phyloP scores from a whole-genome alignment of 2,797 vertebrate species.

The Manis javanica region DNA sequence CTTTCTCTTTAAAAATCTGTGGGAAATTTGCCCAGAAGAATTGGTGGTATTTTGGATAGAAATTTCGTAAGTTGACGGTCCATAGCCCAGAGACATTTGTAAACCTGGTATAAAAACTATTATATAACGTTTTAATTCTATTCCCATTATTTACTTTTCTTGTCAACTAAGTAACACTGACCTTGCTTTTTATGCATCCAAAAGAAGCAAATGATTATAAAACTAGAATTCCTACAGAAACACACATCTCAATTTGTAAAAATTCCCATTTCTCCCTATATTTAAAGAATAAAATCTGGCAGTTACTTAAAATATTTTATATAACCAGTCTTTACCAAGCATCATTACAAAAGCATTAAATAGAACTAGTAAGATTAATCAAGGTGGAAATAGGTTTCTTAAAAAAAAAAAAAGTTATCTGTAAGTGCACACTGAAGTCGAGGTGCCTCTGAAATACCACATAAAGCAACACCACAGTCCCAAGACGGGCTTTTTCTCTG shows the following conservation, averaged over 20 bases:
- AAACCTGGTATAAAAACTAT: not conserved
- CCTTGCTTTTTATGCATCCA: not conserved
- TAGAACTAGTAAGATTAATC: not conserved
- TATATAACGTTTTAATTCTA: not conserved
- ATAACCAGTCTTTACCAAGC: not conserved
- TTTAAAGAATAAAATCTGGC: conserved; percentile 43
- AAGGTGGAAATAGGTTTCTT: not conserved
- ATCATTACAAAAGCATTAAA: not conserved
- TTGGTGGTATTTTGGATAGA: not conserved
- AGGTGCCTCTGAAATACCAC: not conserved
- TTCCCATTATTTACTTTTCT: not conserved
- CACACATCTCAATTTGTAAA: not conserved
- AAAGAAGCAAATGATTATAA: not conserved
- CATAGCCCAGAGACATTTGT: not conserved
- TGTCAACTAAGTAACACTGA: not conserved
- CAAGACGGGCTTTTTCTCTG: not conserved
- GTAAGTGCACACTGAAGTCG: not conserved
- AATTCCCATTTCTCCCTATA: not conserved
- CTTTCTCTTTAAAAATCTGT: not conserved
- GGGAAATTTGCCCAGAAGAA: not conserved
- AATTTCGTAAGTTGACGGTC: not conserved
- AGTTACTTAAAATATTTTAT: not conserved
- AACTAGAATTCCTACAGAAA: not conserved
- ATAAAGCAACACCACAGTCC: not conserved
- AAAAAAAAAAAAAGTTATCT: not conserved